Evolutionary conservation across 2,113 vertebrate genomes (phyloP).

Genomic region (Cebidichthys violaceus): DNA sequence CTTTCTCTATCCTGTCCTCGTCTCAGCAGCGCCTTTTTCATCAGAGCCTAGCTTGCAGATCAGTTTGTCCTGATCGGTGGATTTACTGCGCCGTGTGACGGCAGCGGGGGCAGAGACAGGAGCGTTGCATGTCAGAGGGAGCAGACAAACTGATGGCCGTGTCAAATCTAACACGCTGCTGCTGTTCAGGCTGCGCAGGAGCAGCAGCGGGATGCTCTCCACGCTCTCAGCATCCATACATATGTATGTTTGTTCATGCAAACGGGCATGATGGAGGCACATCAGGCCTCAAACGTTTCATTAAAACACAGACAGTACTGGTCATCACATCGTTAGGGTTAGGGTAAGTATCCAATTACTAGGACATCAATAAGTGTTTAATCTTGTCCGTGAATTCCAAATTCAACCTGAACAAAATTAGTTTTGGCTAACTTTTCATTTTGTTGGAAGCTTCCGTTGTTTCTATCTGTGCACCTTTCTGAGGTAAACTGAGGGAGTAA

Average conservation of each 20-base stretch:
- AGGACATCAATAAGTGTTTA: not conserved
- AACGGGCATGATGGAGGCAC: not conserved
- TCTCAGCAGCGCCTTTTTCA: conserved; percentile 30
- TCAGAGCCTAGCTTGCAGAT: too few species aligned
- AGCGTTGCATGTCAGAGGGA: conserved; percentile 25
- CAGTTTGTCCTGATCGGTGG: too few species aligned
- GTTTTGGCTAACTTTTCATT: not conserved
- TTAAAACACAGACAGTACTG: not conserved
- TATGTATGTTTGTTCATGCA: not conserved
- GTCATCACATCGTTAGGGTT: not conserved
- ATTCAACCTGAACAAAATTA: not conserved
- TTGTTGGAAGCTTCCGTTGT: not conserved
- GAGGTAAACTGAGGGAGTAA: not conserved
- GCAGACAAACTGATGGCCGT: conserved; percentile 62
- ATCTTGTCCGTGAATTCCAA: not conserved
- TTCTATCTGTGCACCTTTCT: not conserved
- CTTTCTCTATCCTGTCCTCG: conserved; percentile 6
- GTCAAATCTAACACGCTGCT: conserved; percentile 77
- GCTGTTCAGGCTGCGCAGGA: conserved; percentile 51
- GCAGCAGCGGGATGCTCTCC: conserved; percentile 17
- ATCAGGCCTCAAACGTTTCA: not conserved
- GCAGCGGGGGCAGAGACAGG: conserved; percentile 37
- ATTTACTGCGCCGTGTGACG: conserved; percentile 42
- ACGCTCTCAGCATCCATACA: not conserved
- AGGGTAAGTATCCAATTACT: not conserved